Evolutionary conservation across 2,888 invertebrate species (phyloP).

Genomic region (Acanthoscelides obtectus): DNA sequence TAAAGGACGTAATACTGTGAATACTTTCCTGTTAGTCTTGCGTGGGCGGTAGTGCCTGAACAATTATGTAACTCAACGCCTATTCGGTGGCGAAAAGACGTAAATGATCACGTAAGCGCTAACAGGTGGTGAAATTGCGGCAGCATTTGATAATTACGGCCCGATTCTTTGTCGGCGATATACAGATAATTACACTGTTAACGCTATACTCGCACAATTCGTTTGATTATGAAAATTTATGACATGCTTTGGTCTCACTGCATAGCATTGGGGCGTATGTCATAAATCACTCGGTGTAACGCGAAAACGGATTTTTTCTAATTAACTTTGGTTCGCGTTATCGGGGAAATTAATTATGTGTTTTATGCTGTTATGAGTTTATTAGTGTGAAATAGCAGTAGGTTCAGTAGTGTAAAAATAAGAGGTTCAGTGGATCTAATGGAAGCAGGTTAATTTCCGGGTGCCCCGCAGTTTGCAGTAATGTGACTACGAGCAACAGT

Average conservation of each 20-base stretch:
- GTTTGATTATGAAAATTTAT: background rate
- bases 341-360: background rate
- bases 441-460: too few species aligned
- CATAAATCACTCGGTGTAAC: background rate
- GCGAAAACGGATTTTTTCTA: background rate
- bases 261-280: background rate
- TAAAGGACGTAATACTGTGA: too few species aligned
- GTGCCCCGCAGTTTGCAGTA: too few species aligned
- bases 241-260: background rate
- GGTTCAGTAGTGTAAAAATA: too few species aligned
- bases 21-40: too few species aligned
- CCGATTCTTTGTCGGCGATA: background rate
- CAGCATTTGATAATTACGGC: background rate
- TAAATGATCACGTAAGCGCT: background rate
- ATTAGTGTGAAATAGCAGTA: too few species aligned
- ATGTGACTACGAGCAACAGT: too few species aligned
- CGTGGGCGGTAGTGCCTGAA: too few species aligned
- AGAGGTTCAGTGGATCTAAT: too few species aligned
- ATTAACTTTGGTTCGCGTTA: background rate
- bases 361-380: background rate
- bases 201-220: background rate
- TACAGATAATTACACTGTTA: background rate
- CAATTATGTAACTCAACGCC: too few species aligned
- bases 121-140: background rate
- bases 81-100: background rate